These are phyloP conservation scores for Eufriesea mexicana DNA, from an alignment of 1,140 invertebrate species.

Conservation along the genomic window DNA sequence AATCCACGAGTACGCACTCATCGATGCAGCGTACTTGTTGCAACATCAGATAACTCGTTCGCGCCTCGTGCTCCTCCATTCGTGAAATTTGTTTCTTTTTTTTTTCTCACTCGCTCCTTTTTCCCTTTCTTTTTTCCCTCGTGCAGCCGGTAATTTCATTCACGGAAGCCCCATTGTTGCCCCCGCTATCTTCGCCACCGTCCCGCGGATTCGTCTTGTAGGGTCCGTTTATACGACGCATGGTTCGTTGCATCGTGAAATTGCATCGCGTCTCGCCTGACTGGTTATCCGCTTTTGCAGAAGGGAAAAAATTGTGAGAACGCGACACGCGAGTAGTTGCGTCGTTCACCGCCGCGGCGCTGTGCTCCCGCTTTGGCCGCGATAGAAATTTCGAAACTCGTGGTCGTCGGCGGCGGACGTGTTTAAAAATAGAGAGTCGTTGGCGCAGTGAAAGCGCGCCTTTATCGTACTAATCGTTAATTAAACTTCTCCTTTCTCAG, in stretches of 20 bases:
- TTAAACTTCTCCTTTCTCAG: slow-evolving; percentile 82
- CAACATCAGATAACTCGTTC: slow-evolving; percentile 3
- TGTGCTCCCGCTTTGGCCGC: no score
- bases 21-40: background rate
- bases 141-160: background rate
- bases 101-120: background rate
- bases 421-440: background rate
- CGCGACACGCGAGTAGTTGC: slow-evolving; percentile 20
- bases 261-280: slow-evolving; percentile 49
- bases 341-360: background rate
- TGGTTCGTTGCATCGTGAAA: slow-evolving; percentile 63
- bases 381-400: background rate
- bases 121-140: background rate
- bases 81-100: slow-evolving; percentile 16
- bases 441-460: background rate
- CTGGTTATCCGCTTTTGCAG: slow-evolving; percentile 17
- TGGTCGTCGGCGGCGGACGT: background rate
- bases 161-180: slow-evolving; percentile 41
- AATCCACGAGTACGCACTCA: background rate
- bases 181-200: slow-evolving; percentile 47
- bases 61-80: slow-evolving; percentile 34
- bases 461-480: background rate
- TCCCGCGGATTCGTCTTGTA: slow-evolving; percentile 31
- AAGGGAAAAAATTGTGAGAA: background rate
- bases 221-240: slow-evolving; percentile 39